Percentiles rank a stretch among this genome's conserved stretches.
These are phyloP conservation scores for Caenorhabditis brenneri DNA, from an alignment of 1,140 invertebrate genomes.

Conservation along the genomic window DNA sequence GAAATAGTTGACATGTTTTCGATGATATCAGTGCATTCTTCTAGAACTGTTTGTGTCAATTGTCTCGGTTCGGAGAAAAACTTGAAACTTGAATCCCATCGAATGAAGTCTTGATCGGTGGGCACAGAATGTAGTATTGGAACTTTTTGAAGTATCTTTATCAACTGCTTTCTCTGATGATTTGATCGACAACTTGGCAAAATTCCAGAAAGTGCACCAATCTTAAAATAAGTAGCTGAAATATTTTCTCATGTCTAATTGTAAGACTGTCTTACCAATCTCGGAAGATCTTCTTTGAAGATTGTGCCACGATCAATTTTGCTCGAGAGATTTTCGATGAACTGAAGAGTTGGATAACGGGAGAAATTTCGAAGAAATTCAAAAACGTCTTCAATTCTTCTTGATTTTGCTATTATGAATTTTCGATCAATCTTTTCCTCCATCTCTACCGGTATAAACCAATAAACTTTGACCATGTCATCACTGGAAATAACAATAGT, in stretches of 20 bases:
- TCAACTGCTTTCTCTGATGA: background rate
- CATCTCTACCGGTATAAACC: background rate
- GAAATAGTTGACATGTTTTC: background rate
- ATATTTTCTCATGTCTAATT: background rate
- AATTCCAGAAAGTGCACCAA: background rate
- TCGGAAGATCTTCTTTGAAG: background rate
- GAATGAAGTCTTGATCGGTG: background rate
- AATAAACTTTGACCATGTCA: background rate
- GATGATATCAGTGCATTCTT: background rate
- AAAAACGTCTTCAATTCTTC: background rate
- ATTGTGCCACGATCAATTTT: background rate
- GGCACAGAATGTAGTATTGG: background rate
- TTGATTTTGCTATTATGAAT: background rate
- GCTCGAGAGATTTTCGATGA: background rate
- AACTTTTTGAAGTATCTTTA: background rate
- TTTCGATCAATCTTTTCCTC: background rate
- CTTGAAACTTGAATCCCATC: background rate
- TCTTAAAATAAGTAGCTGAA: background rate
- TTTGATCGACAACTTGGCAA: background rate
- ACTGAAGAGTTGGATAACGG: background rate
- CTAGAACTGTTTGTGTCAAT: background rate
- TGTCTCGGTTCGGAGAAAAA: constrained; percentile 1
- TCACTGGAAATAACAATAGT: background rate
- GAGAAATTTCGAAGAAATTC: background rate
- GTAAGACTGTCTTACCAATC: background rate